A percentile compares a stretch with the other conserved stretches of the same genome.
These are phyloP conservation scores for Psilopogon haemacephalus DNA, from an alignment of 2,113 vertebrate species.

Conservation along the genomic window DNA sequence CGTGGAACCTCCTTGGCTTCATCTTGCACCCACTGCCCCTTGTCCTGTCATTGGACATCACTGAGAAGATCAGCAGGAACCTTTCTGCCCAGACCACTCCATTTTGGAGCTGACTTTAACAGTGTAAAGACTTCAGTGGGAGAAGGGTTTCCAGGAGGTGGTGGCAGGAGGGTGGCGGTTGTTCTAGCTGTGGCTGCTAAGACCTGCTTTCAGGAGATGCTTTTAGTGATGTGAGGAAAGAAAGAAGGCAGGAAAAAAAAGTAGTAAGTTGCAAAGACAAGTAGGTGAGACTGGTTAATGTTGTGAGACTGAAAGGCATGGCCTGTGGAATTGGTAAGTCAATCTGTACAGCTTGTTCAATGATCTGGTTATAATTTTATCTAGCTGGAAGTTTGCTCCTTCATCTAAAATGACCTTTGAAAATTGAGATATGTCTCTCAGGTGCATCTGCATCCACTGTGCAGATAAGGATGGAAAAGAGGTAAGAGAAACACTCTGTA, in stretches of 20 bases:
- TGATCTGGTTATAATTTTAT: background rate
- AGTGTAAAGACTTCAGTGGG: background rate
- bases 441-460: background rate
- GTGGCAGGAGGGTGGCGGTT: background rate
- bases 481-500: background rate
- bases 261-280: background rate
- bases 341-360: background rate
- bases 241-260: background rate
- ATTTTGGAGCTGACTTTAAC: background rate
- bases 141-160: background rate
- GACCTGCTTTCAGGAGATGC: background rate
- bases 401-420: background rate
- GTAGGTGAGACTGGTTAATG: background rate
- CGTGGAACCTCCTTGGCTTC: no score
- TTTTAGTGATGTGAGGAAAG: background rate
- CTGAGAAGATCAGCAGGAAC: background rate
- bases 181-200: background rate
- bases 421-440: background rate
- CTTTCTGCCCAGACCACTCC: background rate
- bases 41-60: no score
- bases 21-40: no score
- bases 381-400: background rate
- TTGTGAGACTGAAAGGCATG: background rate
- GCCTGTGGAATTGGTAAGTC: background rate
- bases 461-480: background rate